Base-by-base conservation (phyloP, 2,888 invertebrate species). In the Amphipyra berbera region DNA sequence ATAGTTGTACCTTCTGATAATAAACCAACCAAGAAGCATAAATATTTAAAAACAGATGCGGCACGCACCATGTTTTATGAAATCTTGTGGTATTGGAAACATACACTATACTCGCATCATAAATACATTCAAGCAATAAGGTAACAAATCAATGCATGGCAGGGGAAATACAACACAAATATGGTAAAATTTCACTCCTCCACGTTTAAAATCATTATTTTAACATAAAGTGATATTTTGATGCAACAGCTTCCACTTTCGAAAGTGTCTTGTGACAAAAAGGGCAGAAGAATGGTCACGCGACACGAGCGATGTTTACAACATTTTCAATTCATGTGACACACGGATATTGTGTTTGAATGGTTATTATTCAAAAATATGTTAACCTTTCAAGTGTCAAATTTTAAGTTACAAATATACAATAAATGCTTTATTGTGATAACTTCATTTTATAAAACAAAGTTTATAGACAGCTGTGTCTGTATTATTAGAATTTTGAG, bases 211-310 rank as follows among this genome's bases (percentile, higher is more conserved):
- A 68, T 69, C 52, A 72, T 78, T 72, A 79, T 71, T 73, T 75
- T 73, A 68, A 61, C 67, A 67, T 64, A 76, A 64, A 76, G 66
- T 82, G 68, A 74, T 80, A 79, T 82, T 79, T 78, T 74, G 52
- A 78, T 73, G 68, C 58, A 66, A 68, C 63, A 65, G 68, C 73
- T 73, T 70, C 74, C 70, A 77, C 78, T 81, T 83, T 79, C 71
- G 61, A 82, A 84, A 78, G 63, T 69, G 61, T 60, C 65, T 70
- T 63, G 67, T 68, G 68, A 78, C 77, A 79, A 70, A 79, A 78
- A 75, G 62, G 70, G 69, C 70, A 74, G 61, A 63, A 68, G 68
- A 70, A 78, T 71, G 78, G 84, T 82, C 83, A 86, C 83, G 85
- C 81, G 55, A 86, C 83, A 85, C 81, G 55, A 83, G 52, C 67